Base-by-base conservation (phyloP, 53 echinoderm and acorn worm species). In the Temnopleurus reevesii region DNA sequence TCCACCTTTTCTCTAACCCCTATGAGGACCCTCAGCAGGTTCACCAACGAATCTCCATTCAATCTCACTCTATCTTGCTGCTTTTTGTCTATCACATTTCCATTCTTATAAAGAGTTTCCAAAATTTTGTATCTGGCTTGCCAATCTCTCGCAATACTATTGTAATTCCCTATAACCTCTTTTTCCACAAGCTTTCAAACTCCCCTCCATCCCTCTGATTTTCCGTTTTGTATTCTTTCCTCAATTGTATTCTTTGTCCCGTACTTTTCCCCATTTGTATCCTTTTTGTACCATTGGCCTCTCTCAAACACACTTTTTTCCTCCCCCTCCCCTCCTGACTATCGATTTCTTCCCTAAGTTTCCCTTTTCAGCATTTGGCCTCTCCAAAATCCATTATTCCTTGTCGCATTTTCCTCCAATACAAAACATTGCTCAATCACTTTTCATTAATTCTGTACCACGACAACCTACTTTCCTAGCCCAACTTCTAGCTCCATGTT, bases 1-100 rank as follows among this genome's bases (percentile, higher is more conserved):
- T n/a, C n/a, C n/a, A n/a, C n/a, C n/a, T n/a, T n/a, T n/a, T n/a
- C n/a, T n/a, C n/a, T n/a, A n/a, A n/a, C n/a, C n/a, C n/a, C n/a
- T n/a, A n/a, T n/a, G n/a, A 41, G 41, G 71, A 71, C 71, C 41
- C 71, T 71, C 71, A 71, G 71, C 71, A 41, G 71, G 71, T 49
- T 49, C 9, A 15, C 15, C 10, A 49, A 49, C 10, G 49, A 49
- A 9, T 49, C 10, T 12, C 10, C 9, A 0, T 15, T n/a, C 19
- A 71, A 71, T 41, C 41, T 71, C 71, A 5, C 71, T 26, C 41
- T 35, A 1, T 41, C 4, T 36, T 12, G 64, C 35, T 12, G 1
- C 41, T 7, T n/a, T 38, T 38, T 35, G 71, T 71, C 71, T 38
- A 41, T 71, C 41, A 19, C 12, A 26, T 71, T 71, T 71, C 41